phyloP scores from a whole-genome alignment of 2,113 vertebrate species.

The Bolborhynchus lineola region DNA sequence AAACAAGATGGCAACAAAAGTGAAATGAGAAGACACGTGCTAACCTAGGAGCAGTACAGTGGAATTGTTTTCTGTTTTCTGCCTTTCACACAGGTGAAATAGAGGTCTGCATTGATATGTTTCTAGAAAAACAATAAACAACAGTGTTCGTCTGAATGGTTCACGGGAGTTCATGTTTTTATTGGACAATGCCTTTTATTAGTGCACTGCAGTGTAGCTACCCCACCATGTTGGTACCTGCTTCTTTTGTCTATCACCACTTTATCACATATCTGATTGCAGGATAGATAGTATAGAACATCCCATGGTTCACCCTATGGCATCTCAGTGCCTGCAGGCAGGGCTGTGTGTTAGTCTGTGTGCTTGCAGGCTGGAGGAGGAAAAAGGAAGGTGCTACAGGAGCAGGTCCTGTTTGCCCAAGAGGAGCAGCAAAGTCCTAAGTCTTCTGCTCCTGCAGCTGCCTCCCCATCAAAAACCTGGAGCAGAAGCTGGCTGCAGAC shows the following conservation, averaged over 20 bases:
- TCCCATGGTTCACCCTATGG: fast-evolving
- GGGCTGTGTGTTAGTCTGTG: background rate
- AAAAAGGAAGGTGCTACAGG: fast-evolving
- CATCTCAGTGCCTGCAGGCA: background rate
- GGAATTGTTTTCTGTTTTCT: conserved; percentile 40
- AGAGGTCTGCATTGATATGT: background rate
- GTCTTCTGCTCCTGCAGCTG: background rate
- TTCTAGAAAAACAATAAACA: background rate
- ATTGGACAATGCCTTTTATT: background rate
- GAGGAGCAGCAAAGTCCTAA: background rate
- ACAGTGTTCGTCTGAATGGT: background rate
- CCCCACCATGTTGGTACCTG: background rate
- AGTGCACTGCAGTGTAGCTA: background rate
- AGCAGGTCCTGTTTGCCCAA: background rate
- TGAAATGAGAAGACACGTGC: background rate
- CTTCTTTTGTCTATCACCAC: background rate
- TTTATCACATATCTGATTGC: fast-evolving
- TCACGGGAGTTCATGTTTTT: background rate
- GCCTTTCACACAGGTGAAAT: background rate
- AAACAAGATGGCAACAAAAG: background rate
- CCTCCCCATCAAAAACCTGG: fast-evolving
- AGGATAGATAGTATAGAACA: background rate
- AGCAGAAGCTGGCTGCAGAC: background rate
- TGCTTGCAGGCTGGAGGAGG: background rate
- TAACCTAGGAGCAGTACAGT: background rate